Evolutionary conservation across 2,113 vertebrate genomes (phyloP).

Genomic region (Rhegmatorhina hoffmannsi): DNA sequence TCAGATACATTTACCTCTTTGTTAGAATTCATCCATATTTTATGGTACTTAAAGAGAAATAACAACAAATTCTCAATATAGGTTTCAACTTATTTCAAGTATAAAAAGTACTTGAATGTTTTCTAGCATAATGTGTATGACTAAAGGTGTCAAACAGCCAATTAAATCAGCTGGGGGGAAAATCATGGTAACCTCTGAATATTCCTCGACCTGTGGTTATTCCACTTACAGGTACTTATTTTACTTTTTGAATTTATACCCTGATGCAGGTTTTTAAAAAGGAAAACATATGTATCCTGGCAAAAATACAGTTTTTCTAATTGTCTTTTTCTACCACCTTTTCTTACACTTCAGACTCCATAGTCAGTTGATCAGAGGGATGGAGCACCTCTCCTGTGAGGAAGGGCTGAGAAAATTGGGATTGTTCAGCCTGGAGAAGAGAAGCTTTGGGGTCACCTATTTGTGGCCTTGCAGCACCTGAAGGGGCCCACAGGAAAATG

Average conservation of each 20-base stretch:
- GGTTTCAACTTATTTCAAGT: not conserved
- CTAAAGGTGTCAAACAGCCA: not conserved
- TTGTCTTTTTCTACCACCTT: not conserved
- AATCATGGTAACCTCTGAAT: not conserved
- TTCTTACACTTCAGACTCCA: not conserved
- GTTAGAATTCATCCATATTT: not conserved
- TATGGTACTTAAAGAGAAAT: not conserved
- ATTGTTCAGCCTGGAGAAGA: not conserved
- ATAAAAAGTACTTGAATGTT: not conserved
- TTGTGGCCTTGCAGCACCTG: not conserved
- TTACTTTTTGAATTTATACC: not conserved
- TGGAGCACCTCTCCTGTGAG: not conserved
- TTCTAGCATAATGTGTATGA: not conserved
- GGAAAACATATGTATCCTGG: fast-evolving
- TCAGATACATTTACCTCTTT: conserved; percentile 15
- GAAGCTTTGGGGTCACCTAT: not conserved
- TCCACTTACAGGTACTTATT: not conserved
- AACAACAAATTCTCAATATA: not conserved
- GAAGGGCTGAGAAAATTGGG: not conserved
- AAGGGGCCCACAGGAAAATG: not conserved
- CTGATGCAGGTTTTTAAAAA: not conserved
- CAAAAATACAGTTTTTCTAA: not conserved
- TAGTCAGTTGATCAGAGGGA: not conserved
- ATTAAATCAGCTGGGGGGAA: not conserved
- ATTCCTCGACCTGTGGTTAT: not conserved